These are phyloP conservation scores for Peromyscus californicus DNA, from an alignment of 2,113 vertebrate species.

Conservation along the genomic window DNA sequence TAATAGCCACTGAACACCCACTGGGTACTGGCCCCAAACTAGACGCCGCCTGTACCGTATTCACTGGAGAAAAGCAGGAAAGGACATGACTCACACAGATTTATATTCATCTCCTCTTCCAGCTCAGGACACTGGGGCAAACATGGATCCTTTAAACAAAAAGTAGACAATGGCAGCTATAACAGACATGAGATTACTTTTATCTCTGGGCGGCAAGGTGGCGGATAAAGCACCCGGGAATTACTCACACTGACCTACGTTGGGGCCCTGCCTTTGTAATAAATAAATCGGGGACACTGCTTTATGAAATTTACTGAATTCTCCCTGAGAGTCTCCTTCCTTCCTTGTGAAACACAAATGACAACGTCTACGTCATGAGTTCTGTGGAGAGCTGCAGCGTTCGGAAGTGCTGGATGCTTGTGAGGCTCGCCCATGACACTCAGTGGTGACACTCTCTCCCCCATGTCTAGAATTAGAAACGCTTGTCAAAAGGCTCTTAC, in stretches of 20 bases:
- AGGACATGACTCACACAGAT: conserved; percentile 31
- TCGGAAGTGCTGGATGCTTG: neutral
- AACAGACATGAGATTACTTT: conserved; percentile 15
- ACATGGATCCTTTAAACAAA: conserved; percentile 25
- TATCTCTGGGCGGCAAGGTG: conserved; percentile 5
- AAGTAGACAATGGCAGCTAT: neutral
- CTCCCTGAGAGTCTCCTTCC: conserved; percentile 1
- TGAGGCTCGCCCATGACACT: neutral
- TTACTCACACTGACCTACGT: neutral
- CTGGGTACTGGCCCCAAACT: conserved; percentile 16
- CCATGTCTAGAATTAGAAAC: neutral
- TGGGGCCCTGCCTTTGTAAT: neutral
- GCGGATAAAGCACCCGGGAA: neutral
- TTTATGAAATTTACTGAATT: neutral
- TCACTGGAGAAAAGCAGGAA: conserved; percentile 37
- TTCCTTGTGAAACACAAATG: conserved; percentile 30
- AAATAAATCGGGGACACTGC: neutral
- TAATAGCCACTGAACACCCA: conserved; percentile 66
- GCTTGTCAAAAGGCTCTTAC: neutral
- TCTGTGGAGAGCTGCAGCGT: neutral
- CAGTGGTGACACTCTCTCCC: neutral
- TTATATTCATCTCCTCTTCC: conserved; percentile 8
- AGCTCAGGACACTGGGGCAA: neutral
- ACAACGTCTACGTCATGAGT: no score
- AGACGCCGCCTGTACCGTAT: conserved; percentile 51